These are phyloP conservation scores for Erynnis tages DNA, from an alignment of 2,888 invertebrate species.

Conservation along the genomic window DNA sequence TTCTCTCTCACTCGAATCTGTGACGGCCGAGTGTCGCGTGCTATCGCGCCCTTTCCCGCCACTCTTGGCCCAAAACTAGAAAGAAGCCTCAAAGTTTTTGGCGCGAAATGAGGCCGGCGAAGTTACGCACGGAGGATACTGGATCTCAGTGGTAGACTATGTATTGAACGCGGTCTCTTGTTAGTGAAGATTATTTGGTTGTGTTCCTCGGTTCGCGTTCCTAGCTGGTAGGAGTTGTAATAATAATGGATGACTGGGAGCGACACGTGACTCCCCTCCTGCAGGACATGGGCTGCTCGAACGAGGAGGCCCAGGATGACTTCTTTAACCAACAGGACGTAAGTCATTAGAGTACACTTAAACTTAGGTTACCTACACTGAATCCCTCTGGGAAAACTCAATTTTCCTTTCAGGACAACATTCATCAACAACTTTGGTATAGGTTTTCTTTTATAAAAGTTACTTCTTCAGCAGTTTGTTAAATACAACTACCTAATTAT, in stretches of 20 bases:
- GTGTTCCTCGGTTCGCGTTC: slow-evolving; percentile 54
- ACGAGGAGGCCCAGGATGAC: slow-evolving; percentile 79
- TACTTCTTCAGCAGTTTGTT: no score
- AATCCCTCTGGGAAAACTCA: background rate
- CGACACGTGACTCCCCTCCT: slow-evolving; percentile 81
- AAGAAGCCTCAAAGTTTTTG: slow-evolving; percentile 62
- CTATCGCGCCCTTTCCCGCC: slow-evolving; percentile 71
- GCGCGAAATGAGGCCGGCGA: slow-evolving; percentile 65
- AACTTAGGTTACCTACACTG: background rate
- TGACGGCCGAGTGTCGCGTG: slow-evolving; percentile 72
- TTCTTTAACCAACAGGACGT: slow-evolving; percentile 83
- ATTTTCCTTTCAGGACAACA: background rate
- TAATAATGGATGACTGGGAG: slow-evolving; percentile 82
- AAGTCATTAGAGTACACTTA: slow-evolving; percentile 49
- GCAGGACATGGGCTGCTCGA: slow-evolving; percentile 81
- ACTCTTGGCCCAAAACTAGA: slow-evolving; percentile 53
- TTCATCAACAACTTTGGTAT: no score
- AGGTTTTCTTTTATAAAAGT: no score
- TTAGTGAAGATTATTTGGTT: slow-evolving; percentile 61
- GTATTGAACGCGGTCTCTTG: slow-evolving; percentile 50
- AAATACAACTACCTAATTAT: no score
- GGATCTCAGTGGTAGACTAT: slow-evolving; percentile 49
- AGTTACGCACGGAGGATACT: slow-evolving; percentile 21
- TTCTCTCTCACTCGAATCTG: slow-evolving; percentile 72
- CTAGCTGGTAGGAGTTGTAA: slow-evolving; percentile 25